A percentile compares a stretch with the other conserved stretches of the same genome.
These are phyloP conservation scores for Lasioglossum marginatum DNA, from an alignment of 2,888 invertebrate genomes.

Conservation along the genomic window DNA sequence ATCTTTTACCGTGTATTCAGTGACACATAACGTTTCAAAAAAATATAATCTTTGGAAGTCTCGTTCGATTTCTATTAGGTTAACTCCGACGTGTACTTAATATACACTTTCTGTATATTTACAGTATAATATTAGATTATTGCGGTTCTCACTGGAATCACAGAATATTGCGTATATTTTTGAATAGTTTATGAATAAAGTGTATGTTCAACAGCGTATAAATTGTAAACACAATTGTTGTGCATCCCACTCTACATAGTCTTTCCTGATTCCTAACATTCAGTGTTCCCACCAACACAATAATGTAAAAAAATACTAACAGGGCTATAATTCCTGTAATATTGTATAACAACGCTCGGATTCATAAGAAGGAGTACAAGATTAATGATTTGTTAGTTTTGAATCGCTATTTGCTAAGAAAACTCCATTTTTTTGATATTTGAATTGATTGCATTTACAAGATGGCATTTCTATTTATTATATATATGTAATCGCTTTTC, in stretches of 20 bases:
- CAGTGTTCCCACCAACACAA: not conserved
- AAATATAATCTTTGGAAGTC: not conserved
- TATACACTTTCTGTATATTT: not conserved
- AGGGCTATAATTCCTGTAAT: not conserved
- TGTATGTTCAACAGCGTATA: not conserved
- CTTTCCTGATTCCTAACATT: not conserved
- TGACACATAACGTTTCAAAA: constrained; percentile 22
- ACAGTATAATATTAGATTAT: not conserved
- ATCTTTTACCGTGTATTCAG: constrained; percentile 39
- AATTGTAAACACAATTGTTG: not conserved
- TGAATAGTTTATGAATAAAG: not conserved
- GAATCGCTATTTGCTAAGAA: too few species aligned
- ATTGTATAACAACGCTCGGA: too few species aligned
- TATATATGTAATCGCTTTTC: too few species aligned
- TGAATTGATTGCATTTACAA: not conserved
- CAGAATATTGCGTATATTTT: not conserved
- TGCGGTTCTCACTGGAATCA: not conserved
- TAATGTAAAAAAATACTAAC: not conserved
- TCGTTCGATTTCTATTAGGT: not conserved
- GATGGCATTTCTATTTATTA: not conserved
- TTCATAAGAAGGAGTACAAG: too few species aligned
- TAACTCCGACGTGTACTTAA: not conserved
- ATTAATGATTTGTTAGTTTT: too few species aligned
- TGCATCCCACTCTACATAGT: not conserved
- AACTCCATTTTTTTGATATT: too few species aligned